These are phyloP conservation scores for Andricus grossulariae DNA, from an alignment of 1,140 invertebrate genomes.

Conservation along the genomic window DNA sequence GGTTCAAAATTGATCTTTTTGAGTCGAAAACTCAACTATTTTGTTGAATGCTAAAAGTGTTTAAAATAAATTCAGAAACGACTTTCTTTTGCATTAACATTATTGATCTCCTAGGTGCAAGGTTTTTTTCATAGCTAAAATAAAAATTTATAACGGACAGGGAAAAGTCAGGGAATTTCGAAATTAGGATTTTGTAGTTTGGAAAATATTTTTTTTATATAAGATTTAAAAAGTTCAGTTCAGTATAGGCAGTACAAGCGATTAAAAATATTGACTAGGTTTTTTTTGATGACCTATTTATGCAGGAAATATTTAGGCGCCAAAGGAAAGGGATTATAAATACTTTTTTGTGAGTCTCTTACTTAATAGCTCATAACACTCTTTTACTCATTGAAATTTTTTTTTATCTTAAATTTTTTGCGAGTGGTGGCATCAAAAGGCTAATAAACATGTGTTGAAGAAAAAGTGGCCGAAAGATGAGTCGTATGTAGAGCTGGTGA, in stretches of 20 bases:
- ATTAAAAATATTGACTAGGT: not conserved
- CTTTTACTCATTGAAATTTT: not conserved
- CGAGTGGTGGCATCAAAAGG: not conserved
- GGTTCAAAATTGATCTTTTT: too few relatives aligned
- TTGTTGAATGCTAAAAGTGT: too few relatives aligned
- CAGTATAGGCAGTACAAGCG: not conserved
- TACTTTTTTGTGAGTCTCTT: conserved; percentile 15
- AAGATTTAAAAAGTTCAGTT: not conserved
- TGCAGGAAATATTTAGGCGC: conserved; percentile 38
- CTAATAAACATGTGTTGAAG: conserved; percentile 5
- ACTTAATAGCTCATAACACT: conserved; percentile 22
- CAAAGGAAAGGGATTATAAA: not conserved
- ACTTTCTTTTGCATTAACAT: too few relatives aligned
- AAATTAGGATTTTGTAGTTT: too few relatives aligned
- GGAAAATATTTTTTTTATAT: too few relatives aligned
- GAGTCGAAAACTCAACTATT: too few relatives aligned
- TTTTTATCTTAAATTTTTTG: conserved; percentile 16
- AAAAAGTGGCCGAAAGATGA: not conserved
- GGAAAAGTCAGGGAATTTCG: too few relatives aligned
- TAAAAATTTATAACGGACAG: too few relatives aligned
- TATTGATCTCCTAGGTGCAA: too few relatives aligned
- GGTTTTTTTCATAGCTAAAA: too few relatives aligned
- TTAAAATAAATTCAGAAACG: too few relatives aligned
- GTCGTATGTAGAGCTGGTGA: not conserved
- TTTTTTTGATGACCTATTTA: conserved; percentile 30